Evolutionary conservation across 2,888 invertebrate genomes (phyloP).

Genomic region (Drosophila austrosaltans): DNA sequence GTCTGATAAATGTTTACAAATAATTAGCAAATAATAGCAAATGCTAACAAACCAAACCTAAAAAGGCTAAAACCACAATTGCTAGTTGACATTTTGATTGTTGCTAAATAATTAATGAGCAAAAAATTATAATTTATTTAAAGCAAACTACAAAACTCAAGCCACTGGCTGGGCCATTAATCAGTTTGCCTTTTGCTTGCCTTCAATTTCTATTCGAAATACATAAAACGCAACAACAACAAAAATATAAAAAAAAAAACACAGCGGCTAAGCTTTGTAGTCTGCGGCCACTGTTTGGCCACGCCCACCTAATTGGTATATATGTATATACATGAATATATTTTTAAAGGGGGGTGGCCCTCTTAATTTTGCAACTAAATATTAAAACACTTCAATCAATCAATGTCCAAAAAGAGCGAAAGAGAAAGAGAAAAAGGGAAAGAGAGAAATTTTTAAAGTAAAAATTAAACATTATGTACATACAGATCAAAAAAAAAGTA

Average conservation of each 20-base stretch:
- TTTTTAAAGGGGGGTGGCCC: slow-evolving; percentile 66
- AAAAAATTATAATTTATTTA: slow-evolving; percentile 75
- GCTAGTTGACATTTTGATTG: slow-evolving; percentile 70
- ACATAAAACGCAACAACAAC: slow-evolving; percentile 16
- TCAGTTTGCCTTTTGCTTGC: slow-evolving; percentile 61
- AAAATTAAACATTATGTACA: no score
- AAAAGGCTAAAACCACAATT: slow-evolving; percentile 64
- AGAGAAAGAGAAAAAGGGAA: not conserved
- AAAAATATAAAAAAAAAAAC: slow-evolving; percentile 7
- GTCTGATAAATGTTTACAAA: slow-evolving; percentile 45
- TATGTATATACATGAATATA: not conserved
- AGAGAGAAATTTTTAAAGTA: not conserved
- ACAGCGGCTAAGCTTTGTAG: slow-evolving; percentile 11
- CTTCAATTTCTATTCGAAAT: slow-evolving; percentile 50
- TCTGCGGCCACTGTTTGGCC: slow-evolving; percentile 60
- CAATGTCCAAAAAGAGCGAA: slow-evolving; percentile 57
- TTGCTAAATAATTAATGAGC: slow-evolving; percentile 73
- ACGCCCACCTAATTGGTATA: slow-evolving; percentile 72
- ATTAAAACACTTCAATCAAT: slow-evolving; percentile 73
- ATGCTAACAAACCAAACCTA: slow-evolving; percentile 62
- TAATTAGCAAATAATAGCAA: slow-evolving; percentile 77
- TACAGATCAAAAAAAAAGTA: no score
- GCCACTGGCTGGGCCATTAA: slow-evolving; percentile 60
- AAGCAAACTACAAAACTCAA: slow-evolving; percentile 50
- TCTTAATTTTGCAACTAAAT: slow-evolving; percentile 73